A percentile compares a stretch with the other conserved stretches of the same genome.
Evolutionary conservation across 1,140 invertebrate genomes (phyloP).

Genomic region (Metaphire vulgaris): DNA sequence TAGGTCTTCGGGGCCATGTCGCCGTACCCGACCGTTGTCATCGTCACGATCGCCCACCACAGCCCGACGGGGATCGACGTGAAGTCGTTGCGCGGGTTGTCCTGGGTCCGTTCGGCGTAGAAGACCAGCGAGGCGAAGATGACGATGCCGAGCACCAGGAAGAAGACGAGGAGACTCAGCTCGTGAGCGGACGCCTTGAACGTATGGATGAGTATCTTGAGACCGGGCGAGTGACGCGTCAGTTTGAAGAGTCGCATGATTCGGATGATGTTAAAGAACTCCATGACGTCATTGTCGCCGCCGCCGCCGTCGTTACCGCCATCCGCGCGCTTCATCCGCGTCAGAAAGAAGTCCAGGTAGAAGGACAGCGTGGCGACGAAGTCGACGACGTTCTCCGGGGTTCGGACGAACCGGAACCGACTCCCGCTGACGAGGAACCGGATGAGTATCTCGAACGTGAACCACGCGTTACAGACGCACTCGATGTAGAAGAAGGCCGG

Average conservation of each 20-base stretch:
- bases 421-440: constrained; percentile 75
- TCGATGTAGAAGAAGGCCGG: constrained; percentile 58
- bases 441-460: constrained; percentile 90
- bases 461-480: constrained; percentile 83
- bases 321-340: constrained; percentile 69
- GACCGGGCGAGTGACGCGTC: too few relatives aligned
- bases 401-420: constrained; percentile 48
- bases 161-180: too few relatives aligned
- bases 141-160: too few relatives aligned
- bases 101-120: constrained; percentile 73
- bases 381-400: constrained; percentile 72
- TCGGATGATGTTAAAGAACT: constrained; percentile 97
- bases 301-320: too few relatives aligned
- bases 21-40: constrained; percentile 65
- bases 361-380: constrained; percentile 90
- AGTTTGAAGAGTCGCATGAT: constrained; percentile 98
- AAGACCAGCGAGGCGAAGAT: too few relatives aligned
- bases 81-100: constrained; percentile 96
- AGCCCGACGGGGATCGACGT: constrained; percentile 85
- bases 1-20: constrained; percentile 87
- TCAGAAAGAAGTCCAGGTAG: constrained; percentile 81
- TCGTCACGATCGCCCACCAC: constrained; percentile 56
- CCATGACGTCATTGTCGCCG: constrained; percentile 80
- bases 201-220: too few relatives aligned
- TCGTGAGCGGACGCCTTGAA: too few relatives aligned